Evolutionary conservation across 2,113 vertebrate species (phyloP).

Genomic region (Montifringilla adamsi): DNA sequence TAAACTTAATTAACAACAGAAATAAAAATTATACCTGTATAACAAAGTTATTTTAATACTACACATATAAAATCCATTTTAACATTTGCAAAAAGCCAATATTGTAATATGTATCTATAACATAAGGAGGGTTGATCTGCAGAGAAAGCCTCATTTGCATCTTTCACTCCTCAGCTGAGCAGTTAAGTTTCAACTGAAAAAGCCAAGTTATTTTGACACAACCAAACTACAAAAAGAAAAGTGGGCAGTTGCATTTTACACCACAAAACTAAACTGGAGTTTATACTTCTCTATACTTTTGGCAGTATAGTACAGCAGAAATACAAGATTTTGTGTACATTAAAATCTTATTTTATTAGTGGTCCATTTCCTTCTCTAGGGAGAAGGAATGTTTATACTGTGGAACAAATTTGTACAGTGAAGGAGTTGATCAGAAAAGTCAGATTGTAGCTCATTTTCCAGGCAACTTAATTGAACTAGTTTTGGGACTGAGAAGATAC

Average conservation of each 20-base stretch:
- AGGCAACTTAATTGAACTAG: background rate
- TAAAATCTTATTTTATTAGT: background rate
- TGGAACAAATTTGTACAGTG: background rate
- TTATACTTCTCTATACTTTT: background rate
- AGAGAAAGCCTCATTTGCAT: background rate
- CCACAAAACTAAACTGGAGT: background rate
- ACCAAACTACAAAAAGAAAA: background rate
- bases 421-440: background rate
- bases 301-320: background rate
- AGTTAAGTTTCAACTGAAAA: background rate
- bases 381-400: background rate
- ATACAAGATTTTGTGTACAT: background rate
- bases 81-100: no score
- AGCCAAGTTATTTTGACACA: background rate
- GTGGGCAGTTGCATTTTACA: background rate
- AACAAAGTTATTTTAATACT: no score
- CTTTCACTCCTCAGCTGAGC: background rate
- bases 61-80: no score
- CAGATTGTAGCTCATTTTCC: background rate
- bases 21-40: no score
- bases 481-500: background rate
- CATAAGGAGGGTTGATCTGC: background rate
- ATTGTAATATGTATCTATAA: no score
- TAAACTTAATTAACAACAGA: no score
- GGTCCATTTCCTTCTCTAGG: background rate